Evolutionary conservation across 2,113 vertebrate species (phyloP), one percentile per base, ranked within the genome.

Genomic region (Ciconia boyciana): DNA sequence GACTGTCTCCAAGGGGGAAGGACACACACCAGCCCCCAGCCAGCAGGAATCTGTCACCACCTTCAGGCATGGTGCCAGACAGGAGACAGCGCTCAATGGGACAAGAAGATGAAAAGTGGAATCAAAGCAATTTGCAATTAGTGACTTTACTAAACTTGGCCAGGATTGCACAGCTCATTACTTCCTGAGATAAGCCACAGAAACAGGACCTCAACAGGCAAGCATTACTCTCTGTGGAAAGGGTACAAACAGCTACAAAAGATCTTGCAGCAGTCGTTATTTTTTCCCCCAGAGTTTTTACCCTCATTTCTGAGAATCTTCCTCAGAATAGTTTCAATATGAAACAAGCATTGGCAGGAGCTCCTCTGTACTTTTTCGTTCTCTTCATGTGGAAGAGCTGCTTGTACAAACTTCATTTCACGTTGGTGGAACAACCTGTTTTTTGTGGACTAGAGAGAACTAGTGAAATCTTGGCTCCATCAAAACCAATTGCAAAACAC

Each of bases 401-500:
- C 82, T 94, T 60, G 16, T 66, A 80, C 62, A 88, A 80, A 83
- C 51, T 71, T 79, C 49, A 62, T 46, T 72, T 58, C 49, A 41
- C 4, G 1, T 12, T 49, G 39, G 64, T 87, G 82, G 71, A 94
- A 88, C 48, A 90, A 34, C 77, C 71, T 25, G 54, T 15, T 1
- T 2, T 74, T 85, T 80, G 62, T 3, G 1, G 39, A 74, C 83
- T 46, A 49, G 87, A 74, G 36, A 83, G 52, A 92, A 83, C 57
- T 61, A 82, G 52, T n/a, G 48, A 94, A 96, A 92, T 55, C 78
- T 77, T 96, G 94, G 88, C 95, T 93, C 44, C 87, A 34, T 80
- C 66, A 77, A 94, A 93, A 77, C 55, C 71, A 95, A 62, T 94
- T 94, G 89, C 96, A 95, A 95, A 94, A 97, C 75, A 81, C 79